Evolutionary conservation across 92 coral and sea anemone genomes (phyloP).

Genomic region (Parazoanthus darwini): DNA sequence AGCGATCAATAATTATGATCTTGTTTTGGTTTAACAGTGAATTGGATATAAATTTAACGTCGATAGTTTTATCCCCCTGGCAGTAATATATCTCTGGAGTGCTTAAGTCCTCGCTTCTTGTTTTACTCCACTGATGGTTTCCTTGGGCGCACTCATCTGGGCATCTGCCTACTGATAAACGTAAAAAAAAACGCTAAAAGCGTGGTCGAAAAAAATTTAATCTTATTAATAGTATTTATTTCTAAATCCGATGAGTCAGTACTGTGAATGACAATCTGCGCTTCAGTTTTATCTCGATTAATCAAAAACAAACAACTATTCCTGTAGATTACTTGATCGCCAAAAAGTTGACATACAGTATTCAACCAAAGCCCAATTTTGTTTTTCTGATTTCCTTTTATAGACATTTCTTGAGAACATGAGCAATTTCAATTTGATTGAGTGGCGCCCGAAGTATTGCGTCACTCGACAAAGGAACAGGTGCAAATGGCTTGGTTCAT

Average conservation of each 20-base stretch:
- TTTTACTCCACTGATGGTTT: too few species aligned
- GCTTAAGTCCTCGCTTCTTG: not conserved
- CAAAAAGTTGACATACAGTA: not conserved
- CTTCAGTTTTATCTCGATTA: slow-evolving; percentile 21
- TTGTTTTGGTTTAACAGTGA: too few species aligned
- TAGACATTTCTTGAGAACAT: slow-evolving; percentile 17
- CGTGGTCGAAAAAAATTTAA: too few species aligned
- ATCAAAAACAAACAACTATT: slow-evolving; percentile 27
- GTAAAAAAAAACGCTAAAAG: too few species aligned
- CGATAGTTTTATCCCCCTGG: not conserved
- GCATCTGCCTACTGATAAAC: too few species aligned
- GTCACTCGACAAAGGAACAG: slow-evolving; percentile 17
- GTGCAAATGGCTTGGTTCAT: slow-evolving; percentile 16
- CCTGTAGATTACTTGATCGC: slow-evolving; percentile 13
- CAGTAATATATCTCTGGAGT: not conserved
- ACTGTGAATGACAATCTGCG: not conserved
- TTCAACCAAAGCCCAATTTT: not conserved
- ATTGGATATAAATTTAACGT: too few species aligned
- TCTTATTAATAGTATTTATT: too few species aligned
- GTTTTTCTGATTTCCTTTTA: slow-evolving; percentile 29
- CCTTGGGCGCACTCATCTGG: too few species aligned
- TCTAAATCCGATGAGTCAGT: not conserved
- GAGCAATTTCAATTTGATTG: slow-evolving; percentile 2
- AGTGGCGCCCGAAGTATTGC: not conserved
- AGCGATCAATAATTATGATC: too few species aligned